Conservation (phyloP, 2,797 vertebrate genomes). For the Gastrophryne carolinensis region DNA sequence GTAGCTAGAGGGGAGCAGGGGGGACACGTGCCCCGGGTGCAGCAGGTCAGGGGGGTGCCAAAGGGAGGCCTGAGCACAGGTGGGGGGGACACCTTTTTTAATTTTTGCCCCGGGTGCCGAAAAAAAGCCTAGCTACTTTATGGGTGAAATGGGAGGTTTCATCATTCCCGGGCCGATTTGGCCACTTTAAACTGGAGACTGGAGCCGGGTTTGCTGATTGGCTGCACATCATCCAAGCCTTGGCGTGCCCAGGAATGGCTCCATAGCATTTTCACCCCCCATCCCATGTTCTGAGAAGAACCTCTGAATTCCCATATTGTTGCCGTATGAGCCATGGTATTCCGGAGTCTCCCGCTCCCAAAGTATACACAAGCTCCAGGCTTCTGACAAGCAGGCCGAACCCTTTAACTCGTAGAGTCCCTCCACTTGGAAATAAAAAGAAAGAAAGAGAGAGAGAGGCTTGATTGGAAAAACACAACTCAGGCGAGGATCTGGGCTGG, state of each 20-base stretch:
- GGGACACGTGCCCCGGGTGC: too few species aligned
- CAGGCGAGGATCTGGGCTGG: neutral
- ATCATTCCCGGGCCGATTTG: too few species aligned
- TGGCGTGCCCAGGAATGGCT: neutral
- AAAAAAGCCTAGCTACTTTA: too few species aligned
- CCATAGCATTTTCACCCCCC: constrained; percentile 2
- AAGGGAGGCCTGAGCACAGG: too few species aligned
- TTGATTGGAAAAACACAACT: constrained; percentile 24
- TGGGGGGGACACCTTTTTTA: too few species aligned
- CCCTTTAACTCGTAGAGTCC: constrained; percentile 15
- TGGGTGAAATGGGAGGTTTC: too few species aligned
- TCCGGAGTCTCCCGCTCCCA: constrained; percentile 11
- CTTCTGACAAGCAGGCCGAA: constrained; percentile 10
- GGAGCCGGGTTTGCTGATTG: too few species aligned
- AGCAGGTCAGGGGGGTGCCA: too few species aligned
- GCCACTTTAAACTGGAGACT: too few species aligned
- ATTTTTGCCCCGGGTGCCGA: too few species aligned
- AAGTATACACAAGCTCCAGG: constrained; percentile 22
- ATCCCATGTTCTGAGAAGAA: constrained; percentile 15
- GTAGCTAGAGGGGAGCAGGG: too few species aligned
- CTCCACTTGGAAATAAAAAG: neutral
- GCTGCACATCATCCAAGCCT: neutral
- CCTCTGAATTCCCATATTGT: constrained; percentile 37
- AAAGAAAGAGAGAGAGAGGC: neutral
- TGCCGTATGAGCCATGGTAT: constrained; percentile 6